A percentile compares a stretch with the other conserved stretches of the same genome.
These are phyloP conservation scores for Leptobrachium ailaonicum DNA, from an alignment of 2,113 vertebrate species.

Conservation along the genomic window DNA sequence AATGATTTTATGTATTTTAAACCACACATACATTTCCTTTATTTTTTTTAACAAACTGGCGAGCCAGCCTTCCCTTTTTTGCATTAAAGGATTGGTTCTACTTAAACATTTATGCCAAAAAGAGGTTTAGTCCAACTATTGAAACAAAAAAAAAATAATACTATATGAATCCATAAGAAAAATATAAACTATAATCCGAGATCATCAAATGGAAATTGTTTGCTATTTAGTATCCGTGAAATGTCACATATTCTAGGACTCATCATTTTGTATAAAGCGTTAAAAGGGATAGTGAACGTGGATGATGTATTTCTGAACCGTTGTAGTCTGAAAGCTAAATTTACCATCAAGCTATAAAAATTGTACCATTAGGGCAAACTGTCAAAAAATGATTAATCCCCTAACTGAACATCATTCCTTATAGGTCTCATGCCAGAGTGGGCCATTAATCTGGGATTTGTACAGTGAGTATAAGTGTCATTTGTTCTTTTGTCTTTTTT, in stretches of 20 bases:
- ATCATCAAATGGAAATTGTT: not conserved
- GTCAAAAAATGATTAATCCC: constrained; percentile 64
- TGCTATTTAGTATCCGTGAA: constrained; percentile 1
- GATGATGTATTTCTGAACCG: constrained; percentile 46
- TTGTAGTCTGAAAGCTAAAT: constrained; percentile 59
- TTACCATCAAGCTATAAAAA: constrained; percentile 57
- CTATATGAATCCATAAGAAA: too few species aligned
- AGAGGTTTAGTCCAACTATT: too few species aligned
- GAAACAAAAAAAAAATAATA: too few species aligned
- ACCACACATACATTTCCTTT: too few species aligned
- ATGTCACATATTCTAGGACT: not conserved
- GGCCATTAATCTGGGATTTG: constrained; percentile 64
- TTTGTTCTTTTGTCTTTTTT: constrained; percentile 56
- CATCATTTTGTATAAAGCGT: constrained; percentile 26
- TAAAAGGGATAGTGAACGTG: constrained; percentile 29
- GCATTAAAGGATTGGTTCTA: too few species aligned
- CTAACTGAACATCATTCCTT: constrained; percentile 57
- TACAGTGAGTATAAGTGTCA: constrained; percentile 51
- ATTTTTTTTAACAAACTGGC: too few species aligned
- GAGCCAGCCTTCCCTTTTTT: too few species aligned
- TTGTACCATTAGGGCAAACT: constrained; percentile 54
- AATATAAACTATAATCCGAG: not conserved
- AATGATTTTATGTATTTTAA: too few species aligned
- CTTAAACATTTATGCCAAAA: too few species aligned
- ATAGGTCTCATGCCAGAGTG: constrained; percentile 48